Base-by-base conservation (phyloP, 2,113 vertebrate species). In the Anhinga rufa region DNA sequence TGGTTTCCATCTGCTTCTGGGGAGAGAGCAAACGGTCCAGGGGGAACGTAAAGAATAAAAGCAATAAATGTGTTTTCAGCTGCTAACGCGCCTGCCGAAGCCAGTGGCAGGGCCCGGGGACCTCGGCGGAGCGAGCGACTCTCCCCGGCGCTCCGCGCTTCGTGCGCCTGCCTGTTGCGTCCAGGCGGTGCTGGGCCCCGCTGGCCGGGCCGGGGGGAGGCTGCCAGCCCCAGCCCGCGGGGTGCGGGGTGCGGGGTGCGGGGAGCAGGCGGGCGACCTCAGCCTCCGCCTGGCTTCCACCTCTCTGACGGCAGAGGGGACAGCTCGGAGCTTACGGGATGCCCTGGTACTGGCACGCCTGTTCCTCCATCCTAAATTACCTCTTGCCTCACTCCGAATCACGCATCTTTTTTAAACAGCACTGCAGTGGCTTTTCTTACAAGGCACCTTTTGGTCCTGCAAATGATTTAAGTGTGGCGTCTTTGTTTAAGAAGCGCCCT, bases 211-310 rank as follows among this genome's bases (percentile, higher is more conserved):
- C n/a, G n/a, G 42, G 46, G 40, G 52, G 29, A 21, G 25, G 16
- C 40, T 38, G 54, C 32, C 17, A 20, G 29, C 32, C 29, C 34
- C 5, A 38, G 25, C 44, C 49, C 2, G 0, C 3, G 42, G 18
- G 17, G 4, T 36, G 5, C 0, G 0, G 18, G 17, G 4, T 36
- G 5, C 0, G 0, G 18, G 17, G 4, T 42, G 4, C 0, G 0
- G 6, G 48, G 14, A 54, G 79, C 48, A 71, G 57, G 12, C 0
- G 4, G 21, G 28, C 1, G 2, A 38, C 60, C 65, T 40, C 38
- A 46, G n/a, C 29, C 9, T 54, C 52, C 12, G 54, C 72, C 34
- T 57, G 36, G 10, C 20, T 85, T 28, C 36, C 46, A 38, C 9
- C 20, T 40, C 52, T 46, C 32, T 51, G 40, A 24, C 40, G 58